Evolutionary conservation across 2,113 vertebrate genomes (phyloP).

Genomic region (Stigmatopora argus): DNA sequence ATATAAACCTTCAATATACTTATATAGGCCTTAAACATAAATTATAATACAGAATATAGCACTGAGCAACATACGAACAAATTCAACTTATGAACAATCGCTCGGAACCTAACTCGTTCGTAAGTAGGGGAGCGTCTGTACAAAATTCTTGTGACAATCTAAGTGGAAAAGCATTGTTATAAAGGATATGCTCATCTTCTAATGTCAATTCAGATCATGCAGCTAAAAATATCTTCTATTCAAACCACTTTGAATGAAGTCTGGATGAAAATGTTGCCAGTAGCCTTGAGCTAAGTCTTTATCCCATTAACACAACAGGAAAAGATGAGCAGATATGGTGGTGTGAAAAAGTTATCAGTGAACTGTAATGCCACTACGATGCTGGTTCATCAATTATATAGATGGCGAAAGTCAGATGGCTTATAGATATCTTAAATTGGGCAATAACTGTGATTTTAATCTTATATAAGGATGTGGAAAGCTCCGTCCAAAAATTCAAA

Average conservation of each 20-base stretch:
- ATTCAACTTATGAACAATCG: no score
- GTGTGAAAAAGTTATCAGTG: slow-evolving; percentile 28
- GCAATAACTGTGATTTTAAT: neutral
- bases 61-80: no score
- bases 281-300: slow-evolving; percentile 21
- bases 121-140: no score
- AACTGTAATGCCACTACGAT: slow-evolving; percentile 14
- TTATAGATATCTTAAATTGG: neutral
- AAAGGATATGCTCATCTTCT: neutral
- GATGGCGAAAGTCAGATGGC: neutral
- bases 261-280: slow-evolving; percentile 41
- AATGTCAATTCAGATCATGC: neutral
- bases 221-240: slow-evolving; percentile 9
- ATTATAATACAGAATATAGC: no score
- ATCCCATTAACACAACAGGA: slow-evolving; percentile 36
- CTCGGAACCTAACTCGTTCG: no score
- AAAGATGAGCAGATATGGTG: slow-evolving; percentile 18
- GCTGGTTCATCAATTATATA: neutral
- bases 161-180: neutral
- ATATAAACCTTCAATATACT: no score
- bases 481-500: neutral
- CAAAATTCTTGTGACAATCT: neutral
- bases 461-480: neutral
- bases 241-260: slow-evolving; percentile 19
- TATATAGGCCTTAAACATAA: no score